phyloP scores from a whole-genome alignment of 2,113 vertebrate genomes.

The Lampris incognitus region DNA sequence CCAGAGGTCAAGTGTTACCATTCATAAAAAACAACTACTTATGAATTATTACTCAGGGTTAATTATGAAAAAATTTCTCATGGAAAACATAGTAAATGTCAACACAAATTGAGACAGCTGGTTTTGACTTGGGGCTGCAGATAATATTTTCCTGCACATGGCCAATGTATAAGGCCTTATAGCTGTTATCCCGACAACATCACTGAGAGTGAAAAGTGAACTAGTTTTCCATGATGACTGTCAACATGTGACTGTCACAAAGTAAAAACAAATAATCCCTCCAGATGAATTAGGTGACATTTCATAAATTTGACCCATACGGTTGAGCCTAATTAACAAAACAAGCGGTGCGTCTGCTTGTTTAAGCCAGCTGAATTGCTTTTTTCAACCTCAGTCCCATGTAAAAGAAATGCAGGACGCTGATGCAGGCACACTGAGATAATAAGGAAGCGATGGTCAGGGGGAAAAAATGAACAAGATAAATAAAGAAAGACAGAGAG shows the following conservation, averaged over 20 bases:
- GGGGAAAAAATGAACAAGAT: slow-evolving; percentile 9
- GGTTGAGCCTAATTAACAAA: slow-evolving; percentile 18
- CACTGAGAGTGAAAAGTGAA: slow-evolving; percentile 16
- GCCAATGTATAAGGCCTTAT: background rate
- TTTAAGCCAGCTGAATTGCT: background rate
- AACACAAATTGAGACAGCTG: slow-evolving; percentile 18
- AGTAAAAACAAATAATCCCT: slow-evolving; percentile 6
- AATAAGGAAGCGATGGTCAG: slow-evolving; percentile 5
- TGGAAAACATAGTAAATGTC: slow-evolving; percentile 41
- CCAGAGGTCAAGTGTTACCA: slow-evolving; percentile 27
- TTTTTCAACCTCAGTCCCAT: slow-evolving; percentile 16
- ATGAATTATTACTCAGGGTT: slow-evolving; percentile 7
- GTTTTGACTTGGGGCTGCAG: slow-evolving; percentile 17
- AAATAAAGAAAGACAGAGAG: background rate
- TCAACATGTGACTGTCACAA: background rate
- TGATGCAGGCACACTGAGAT: background rate
- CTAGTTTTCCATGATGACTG: background rate
- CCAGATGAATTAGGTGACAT: slow-evolving; percentile 9
- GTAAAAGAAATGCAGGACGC: background rate
- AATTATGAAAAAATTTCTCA: slow-evolving; percentile 11
- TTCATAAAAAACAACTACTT: slow-evolving; percentile 33
- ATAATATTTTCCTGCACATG: slow-evolving; percentile 6
- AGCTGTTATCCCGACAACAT: slow-evolving; percentile 6
- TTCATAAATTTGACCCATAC: slow-evolving; percentile 4
- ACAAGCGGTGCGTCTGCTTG: background rate